Percentiles rank a stretch among this genome's conserved stretches.
phyloP scores from a whole-genome alignment of 2,797 vertebrate genomes.

The Sardinella longiceps region DNA sequence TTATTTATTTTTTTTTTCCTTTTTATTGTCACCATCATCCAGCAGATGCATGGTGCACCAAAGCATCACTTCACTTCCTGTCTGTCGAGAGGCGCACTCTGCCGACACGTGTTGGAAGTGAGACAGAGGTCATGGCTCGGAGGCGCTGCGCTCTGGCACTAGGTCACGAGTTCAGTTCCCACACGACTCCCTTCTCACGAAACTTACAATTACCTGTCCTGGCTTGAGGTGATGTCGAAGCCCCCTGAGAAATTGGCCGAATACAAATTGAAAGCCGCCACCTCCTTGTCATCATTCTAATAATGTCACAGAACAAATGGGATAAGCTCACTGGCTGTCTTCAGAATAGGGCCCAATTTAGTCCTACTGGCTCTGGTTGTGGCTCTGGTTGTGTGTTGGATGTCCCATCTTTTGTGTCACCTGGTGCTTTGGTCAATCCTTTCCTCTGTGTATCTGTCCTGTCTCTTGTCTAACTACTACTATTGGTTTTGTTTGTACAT shows the following conservation, averaged over 20 bases:
- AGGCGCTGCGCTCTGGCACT: not conserved
- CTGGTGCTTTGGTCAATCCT: constrained; percentile 2
- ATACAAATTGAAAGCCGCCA: not conserved
- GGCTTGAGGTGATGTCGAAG: not conserved
- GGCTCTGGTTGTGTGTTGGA: constrained; percentile 64
- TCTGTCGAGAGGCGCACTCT: not conserved
- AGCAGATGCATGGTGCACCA: not conserved
- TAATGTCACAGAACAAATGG: not conserved
- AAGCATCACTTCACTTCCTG: not conserved
- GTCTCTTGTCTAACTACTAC: constrained; percentile 53
- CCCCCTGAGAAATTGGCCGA: not conserved
- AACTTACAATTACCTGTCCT: not conserved
- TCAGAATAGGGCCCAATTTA: constrained; percentile 71
- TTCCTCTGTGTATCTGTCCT: constrained; percentile 36
- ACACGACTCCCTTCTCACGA: not conserved
- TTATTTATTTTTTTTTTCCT: not conserved
- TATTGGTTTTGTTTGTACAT: constrained; percentile 38
- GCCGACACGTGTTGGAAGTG: not conserved
- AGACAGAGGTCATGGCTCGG: not conserved
- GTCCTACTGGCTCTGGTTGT: constrained; percentile 44
- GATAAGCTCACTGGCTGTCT: constrained; percentile 36
- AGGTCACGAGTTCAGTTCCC: not conserved
- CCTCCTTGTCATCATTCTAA: not conserved
- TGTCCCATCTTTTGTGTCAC: not conserved
- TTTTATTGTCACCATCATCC: not conserved